These are phyloP conservation scores for Passerina amoena DNA, from an alignment of 2,113 vertebrate genomes.

Conservation along the genomic window DNA sequence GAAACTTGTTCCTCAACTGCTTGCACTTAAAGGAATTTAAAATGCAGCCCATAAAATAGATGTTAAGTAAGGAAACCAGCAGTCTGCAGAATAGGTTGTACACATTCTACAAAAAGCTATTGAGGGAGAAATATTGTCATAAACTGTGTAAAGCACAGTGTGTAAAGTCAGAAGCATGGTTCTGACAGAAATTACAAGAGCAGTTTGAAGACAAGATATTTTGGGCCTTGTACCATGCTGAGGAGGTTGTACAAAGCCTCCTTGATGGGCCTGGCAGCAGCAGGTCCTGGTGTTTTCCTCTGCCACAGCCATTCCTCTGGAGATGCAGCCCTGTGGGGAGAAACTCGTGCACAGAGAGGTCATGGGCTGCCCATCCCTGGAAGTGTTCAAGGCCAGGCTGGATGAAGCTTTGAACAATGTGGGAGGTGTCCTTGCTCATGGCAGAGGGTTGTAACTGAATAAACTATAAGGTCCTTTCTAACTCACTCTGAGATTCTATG, in stretches of 20 bases:
- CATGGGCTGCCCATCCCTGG: rapidly evolving
- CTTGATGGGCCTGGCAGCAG: neutral
- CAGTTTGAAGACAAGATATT: neutral
- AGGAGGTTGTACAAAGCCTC: neutral
- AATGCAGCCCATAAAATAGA: slow-evolving; percentile 54
- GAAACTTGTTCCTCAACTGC: slow-evolving; percentile 47
- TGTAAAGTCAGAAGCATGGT: neutral
- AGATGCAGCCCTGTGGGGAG: neutral
- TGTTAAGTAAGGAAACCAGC: slow-evolving; percentile 47
- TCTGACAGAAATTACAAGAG: slow-evolving; percentile 11
- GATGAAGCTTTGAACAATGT: neutral
- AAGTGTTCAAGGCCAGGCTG: neutral
- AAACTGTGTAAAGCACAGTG: slow-evolving; percentile 29
- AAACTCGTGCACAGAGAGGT: neutral
- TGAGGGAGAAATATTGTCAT: slow-evolving; percentile 54
- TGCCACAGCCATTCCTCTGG: neutral
- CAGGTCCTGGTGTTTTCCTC: neutral
- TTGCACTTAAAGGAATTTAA: slow-evolving; percentile 60
- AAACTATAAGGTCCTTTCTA: neutral
- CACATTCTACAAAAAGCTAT: slow-evolving; percentile 34
- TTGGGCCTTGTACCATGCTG: neutral
- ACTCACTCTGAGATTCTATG: neutral
- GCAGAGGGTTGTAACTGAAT: neutral
- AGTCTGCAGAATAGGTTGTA: slow-evolving; percentile 55
- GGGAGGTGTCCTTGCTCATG: neutral